A percentile compares a stretch with the other conserved stretches of the same genome.
These are phyloP conservation scores for Ichneumoninae sp. DNA, from an alignment of 2,888 invertebrate genomes.

Conservation along the genomic window DNA sequence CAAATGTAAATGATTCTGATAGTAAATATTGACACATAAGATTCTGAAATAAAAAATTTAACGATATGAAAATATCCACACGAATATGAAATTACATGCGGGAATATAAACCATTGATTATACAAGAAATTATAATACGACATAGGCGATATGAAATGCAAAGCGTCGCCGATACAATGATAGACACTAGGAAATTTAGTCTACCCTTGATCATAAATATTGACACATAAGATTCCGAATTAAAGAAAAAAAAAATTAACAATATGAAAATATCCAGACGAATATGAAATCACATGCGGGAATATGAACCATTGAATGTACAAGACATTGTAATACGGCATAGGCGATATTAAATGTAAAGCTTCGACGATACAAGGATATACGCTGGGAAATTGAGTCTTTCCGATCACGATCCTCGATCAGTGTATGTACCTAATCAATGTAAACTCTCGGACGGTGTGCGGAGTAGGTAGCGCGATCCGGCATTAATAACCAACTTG, in stretches of 20 bases:
- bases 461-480: slow-evolving; percentile 11
- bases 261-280: too few relatives aligned
- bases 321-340: not conserved
- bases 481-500: slow-evolving; percentile 55
- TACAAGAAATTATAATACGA: not conserved
- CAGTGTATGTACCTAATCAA: slow-evolving; percentile 39
- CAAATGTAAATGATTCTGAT: too few relatives aligned
- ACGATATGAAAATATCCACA: too few relatives aligned
- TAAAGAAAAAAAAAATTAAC: too few relatives aligned
- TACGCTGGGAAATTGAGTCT: slow-evolving; percentile 21
- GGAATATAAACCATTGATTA: not conserved
- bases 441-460: slow-evolving; percentile 21
- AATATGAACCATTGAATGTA: not conserved
- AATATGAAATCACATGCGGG: not conserved
- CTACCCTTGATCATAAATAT: not conserved
- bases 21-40: too few relatives aligned
- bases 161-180: not conserved
- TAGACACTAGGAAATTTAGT: not conserved
- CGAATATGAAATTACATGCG: not conserved
- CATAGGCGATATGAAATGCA: not conserved
- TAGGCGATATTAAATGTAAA: not conserved
- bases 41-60: too few relatives aligned
- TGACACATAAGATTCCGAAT: too few relatives aligned
- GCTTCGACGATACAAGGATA: not conserved
- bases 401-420: slow-evolving; percentile 10